A percentile compares a stretch with the other conserved stretches of the same genome.
These are phyloP conservation scores for Muricea muricata DNA, from an alignment of 92 coral and sea anemone species.

Conservation along the genomic window DNA sequence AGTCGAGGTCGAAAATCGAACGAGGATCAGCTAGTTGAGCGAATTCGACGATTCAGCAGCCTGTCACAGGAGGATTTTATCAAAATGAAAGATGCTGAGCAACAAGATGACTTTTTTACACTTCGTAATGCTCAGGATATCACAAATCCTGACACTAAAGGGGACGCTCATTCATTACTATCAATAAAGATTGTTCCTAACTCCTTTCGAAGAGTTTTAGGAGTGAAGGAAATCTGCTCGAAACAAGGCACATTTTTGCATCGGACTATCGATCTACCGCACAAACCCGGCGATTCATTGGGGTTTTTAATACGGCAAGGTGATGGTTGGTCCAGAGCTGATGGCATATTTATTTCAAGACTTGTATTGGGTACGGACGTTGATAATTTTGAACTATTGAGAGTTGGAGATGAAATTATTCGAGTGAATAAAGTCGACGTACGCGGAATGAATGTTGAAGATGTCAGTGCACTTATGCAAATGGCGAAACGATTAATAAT, in stretches of 20 bases:
- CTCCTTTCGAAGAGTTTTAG: conserved; percentile 85
- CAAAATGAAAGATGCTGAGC: conserved; percentile 97
- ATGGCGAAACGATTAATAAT: conserved; percentile 94
- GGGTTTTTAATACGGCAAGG: conserved; percentile 99
- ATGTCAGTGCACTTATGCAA: conserved; percentile 99
- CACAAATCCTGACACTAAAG: conserved; percentile 92
- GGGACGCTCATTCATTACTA: conserved; percentile 92
- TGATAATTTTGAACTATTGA: conserved; percentile 93
- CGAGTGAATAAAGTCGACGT: conserved; percentile 97
- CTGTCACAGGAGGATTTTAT: conserved; percentile 98
- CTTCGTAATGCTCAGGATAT: conserved; percentile 97
- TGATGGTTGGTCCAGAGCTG: conserved; percentile 97
- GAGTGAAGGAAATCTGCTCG: conserved; percentile 97
- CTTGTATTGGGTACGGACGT: conserved; percentile 97
- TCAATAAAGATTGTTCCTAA: conserved; percentile 96
- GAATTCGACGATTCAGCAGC: conserved; percentile 90
- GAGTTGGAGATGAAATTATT: conserved; percentile 97
- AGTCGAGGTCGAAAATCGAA: conserved; percentile 8
- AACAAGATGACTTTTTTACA: conserved; percentile 94
- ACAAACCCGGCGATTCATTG: conserved; percentile 95
- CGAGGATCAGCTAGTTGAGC: conserved; percentile 79
- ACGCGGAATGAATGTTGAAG: conserved; percentile 89
- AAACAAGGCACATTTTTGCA: conserved; percentile 97
- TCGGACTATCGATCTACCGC: conserved; percentile 89
- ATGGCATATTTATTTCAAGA: conserved; percentile 97